These are phyloP conservation scores for Eilema depressum DNA, from an alignment of 2,888 invertebrate genomes.

Conservation along the genomic window DNA sequence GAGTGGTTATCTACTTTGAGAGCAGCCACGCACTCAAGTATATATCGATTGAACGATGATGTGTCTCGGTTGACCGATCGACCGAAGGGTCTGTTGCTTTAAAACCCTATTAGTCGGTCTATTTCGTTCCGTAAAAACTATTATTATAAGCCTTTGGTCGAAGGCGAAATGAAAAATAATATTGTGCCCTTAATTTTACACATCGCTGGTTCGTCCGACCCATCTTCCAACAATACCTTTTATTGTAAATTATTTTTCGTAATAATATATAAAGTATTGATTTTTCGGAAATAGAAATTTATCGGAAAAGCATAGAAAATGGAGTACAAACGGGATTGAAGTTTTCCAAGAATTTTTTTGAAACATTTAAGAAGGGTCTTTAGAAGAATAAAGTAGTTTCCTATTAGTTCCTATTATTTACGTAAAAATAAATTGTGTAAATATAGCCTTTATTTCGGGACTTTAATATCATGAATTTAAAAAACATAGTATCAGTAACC, in stretches of 20 bases:
- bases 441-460: no score
- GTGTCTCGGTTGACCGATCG: background rate
- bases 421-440: no score
- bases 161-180: constrained; percentile 13
- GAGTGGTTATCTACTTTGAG: no score
- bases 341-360: background rate
- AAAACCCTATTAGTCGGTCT: constrained; percentile 11
- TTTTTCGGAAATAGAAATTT: background rate
- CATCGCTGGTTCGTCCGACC: constrained; percentile 24
- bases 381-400: background rate
- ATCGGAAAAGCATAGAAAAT: background rate
- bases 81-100: background rate
- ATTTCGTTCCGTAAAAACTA: constrained; percentile 21
- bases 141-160: constrained; percentile 19
- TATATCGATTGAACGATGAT: background rate
- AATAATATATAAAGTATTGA: background rate
- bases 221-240: background rate
- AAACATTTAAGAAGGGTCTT: background rate
- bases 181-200: constrained; percentile 31
- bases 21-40: background rate
- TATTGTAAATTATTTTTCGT: background rate
- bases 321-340: background rate
- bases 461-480: no score
- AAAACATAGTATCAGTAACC: no score
- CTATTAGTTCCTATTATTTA: no score